Evolutionary conservation across 2,797 vertebrate species (phyloP).

Genomic region (Carcharodon carcharias): DNA sequence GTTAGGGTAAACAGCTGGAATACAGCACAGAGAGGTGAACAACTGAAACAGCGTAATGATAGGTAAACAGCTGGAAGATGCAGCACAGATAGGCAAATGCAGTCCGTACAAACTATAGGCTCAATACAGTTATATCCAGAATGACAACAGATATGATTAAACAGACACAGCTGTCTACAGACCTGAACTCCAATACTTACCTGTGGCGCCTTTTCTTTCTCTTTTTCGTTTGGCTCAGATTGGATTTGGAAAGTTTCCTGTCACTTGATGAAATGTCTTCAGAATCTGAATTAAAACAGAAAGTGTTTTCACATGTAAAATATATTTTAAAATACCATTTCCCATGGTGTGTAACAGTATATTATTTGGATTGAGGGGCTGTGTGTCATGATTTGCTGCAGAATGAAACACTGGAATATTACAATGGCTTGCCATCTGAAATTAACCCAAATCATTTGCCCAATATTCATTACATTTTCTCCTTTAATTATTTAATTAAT

Average conservation of each 20-base stretch:
- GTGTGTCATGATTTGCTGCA: neutral
- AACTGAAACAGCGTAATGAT: neutral
- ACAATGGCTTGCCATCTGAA: neutral
- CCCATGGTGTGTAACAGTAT: neutral
- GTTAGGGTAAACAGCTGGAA: neutral
- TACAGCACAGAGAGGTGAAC: neutral
- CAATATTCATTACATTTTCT: neutral
- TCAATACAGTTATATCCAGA: neutral
- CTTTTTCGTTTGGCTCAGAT: conserved; percentile 89
- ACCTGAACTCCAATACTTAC: conserved; percentile 49
- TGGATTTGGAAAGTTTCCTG: conserved; percentile 82
- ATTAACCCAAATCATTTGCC: neutral
- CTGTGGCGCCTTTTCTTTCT: conserved; percentile 94
- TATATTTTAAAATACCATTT: no score
- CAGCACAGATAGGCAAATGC: neutral
- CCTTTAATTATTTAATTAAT: neutral
- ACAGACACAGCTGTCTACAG: neutral
- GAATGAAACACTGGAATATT: neutral
- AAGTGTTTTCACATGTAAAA: neutral
- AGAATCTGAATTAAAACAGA: conserved; percentile 66
- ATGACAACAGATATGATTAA: neutral
- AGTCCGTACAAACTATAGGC: neutral
- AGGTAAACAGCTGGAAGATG: neutral
- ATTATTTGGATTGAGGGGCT: conserved; percentile 43
- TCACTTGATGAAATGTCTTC: conserved; percentile 93